Evolutionary conservation across 2,888 invertebrate species (phyloP), one percentile per base, ranked within the genome.

Genomic region (Epinotia brunnichana): DNA sequence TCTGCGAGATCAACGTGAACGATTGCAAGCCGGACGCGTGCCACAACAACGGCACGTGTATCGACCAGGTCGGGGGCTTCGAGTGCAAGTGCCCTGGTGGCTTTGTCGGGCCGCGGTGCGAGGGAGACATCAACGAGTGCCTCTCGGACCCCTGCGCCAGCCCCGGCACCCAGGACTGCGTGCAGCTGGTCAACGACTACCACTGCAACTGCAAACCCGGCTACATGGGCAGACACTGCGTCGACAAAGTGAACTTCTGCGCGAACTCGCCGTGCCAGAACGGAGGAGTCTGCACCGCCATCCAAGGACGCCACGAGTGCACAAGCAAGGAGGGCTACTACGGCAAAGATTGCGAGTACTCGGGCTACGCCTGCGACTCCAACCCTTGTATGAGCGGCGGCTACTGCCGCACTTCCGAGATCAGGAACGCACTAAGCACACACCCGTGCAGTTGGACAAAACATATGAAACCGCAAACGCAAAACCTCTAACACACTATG

Each of bases 91-190:
- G 98, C 83, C 97, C 97, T 0, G 96, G 98, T 0, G 98, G 98
- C 0, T 98, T 97, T 84, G 98, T 98, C 0, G 99, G 99, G 0
- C 97, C 97, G 0, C 94, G 98, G 66, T 99, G 99, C 82, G 99
- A 99, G 87, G 99, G 99, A 0, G 99, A 99, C 83, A 98, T 99
- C 79, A 99, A 99, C 84, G 99, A 99, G 84, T 99, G 99, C 80
- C 92, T 99, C 0, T 98, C 98, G 0, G 97, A 97, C 86, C 99
- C 99, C 0, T 98, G 98, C 85, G 95, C 96, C 0, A 93, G 94
- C 39, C 95, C 95, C 0, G 98, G 98, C 0, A 98, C 98, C 0
- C 95, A 97, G 75, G 98, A 98, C 85, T 99, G 97, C 83, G 97
- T 97, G 0, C 97, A 97, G 81, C 93, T 98, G 44, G 95, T 98